Conservation (phyloP, 30 jellyfish, hydroid and myxozoan genomes). For the Sanderia malayensis region DNA sequence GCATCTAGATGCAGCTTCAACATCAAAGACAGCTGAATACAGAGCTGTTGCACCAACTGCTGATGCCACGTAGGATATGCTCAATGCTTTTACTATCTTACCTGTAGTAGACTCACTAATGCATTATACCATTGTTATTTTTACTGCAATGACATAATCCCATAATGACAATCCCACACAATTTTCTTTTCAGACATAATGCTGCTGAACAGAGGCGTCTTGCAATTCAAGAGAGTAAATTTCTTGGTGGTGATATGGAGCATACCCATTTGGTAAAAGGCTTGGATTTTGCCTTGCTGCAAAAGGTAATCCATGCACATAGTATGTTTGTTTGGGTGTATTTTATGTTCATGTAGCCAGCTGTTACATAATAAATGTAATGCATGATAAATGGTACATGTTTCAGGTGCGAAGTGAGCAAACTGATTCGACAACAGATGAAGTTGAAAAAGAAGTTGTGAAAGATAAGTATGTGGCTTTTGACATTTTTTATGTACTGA, state of each 20-base stretch:
- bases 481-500: too few species aligned
- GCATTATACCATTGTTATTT: too few species aligned
- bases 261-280: conserved; percentile 99
- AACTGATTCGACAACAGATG: conserved; percentile 48
- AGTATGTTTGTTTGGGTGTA: not conserved
- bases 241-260: conserved; percentile 99
- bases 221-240: conserved; percentile 97
- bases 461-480: conserved; percentile 49
- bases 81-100: not conserved
- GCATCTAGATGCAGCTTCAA: conserved; percentile 79
- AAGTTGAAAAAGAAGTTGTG: conserved; percentile 44
- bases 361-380: too few species aligned
- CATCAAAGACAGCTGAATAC: conserved; percentile 92
- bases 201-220: conserved; percentile 95
- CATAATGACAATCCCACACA: too few species aligned
- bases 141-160: too few species aligned
- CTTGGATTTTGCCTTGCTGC: conserved; percentile 95
- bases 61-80: conserved; percentile 91
- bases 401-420: conserved; percentile 95
- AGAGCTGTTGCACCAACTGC: conserved; percentile 99
- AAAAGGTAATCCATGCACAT: conserved; percentile 73
- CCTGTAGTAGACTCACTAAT: too few species aligned
- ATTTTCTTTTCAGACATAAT: conserved; percentile 48
- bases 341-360: not conserved
- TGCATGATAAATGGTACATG: too few species aligned